Evolutionary conservation across 2,888 invertebrate genomes (phyloP).

Genomic region (Zeuzera pyrina): DNA sequence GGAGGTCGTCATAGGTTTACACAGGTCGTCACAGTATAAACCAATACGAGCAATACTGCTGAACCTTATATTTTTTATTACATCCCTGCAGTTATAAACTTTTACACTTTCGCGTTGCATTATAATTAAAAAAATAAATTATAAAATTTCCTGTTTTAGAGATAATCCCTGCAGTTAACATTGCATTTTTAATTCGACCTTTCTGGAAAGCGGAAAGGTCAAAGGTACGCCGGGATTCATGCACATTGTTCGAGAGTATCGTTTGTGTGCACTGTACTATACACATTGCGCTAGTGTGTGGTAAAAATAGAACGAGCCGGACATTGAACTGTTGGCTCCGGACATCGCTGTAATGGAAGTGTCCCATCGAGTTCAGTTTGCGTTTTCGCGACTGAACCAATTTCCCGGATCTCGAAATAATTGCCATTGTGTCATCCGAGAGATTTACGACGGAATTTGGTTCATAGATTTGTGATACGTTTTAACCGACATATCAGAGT

Average conservation of each 20-base stretch:
- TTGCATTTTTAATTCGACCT: no score
- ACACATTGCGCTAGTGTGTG: slow-evolving; percentile 32
- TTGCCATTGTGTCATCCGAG: slow-evolving; percentile 3
- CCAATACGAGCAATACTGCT: no score
- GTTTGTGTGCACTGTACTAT: slow-evolving; percentile 31
- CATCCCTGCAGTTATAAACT: no score
- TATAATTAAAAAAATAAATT: no score
- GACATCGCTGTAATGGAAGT: slow-evolving; percentile 62
- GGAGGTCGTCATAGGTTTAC: slow-evolving; percentile 33
- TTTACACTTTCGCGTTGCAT: no score
- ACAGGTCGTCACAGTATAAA: no score
- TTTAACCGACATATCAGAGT: no score
- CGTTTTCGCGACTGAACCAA: slow-evolving; percentile 48
- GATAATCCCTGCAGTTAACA: no score
- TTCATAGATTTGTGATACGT: no score
- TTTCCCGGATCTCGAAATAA: slow-evolving; percentile 34
- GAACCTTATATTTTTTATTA: no score
- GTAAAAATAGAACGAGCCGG: slow-evolving; percentile 65
- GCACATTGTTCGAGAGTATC: slow-evolving; percentile 36
- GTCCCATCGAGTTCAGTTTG: slow-evolving; percentile 41
- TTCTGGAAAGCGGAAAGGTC: no score
- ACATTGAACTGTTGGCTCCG: slow-evolving; percentile 62
- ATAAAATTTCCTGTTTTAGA: no score
- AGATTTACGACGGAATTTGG: not conserved
- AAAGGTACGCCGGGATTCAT: slow-evolving; percentile 22